These are phyloP conservation scores for Campoletis raptor DNA, from an alignment of 2,888 invertebrate genomes.

Conservation along the genomic window DNA sequence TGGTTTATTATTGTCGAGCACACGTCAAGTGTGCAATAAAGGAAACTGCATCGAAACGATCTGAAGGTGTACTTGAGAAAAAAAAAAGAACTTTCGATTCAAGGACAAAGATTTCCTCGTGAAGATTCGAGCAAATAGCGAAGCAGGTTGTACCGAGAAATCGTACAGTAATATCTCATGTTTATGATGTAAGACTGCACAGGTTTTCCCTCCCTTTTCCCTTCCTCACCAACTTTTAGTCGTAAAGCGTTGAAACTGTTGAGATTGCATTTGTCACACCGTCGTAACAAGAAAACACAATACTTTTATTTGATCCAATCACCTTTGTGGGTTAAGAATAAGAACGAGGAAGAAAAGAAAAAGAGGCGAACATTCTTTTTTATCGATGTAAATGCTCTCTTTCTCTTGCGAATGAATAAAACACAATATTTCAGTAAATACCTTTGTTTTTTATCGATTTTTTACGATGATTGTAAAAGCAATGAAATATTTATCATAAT, in stretches of 20 bases:
- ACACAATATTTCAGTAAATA: background rate
- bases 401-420: slow-evolving; percentile 15
- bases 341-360: background rate
- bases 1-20: background rate
- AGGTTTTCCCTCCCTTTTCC: background rate
- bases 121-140: background rate
- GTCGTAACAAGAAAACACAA: background rate
- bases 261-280: slow-evolving; percentile 31
- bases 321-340: slow-evolving; percentile 35
- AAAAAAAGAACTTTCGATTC: background rate
- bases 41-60: background rate
- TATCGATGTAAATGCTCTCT: slow-evolving; percentile 11
- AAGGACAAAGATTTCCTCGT: background rate
- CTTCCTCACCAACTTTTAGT: background rate
- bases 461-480: slow-evolving; percentile 32
- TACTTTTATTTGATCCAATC: slow-evolving; percentile 22
- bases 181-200: slow-evolving; percentile 47
- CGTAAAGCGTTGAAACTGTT: slow-evolving; percentile 55
- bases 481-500: slow-evolving; percentile 38
- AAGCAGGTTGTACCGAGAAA: background rate
- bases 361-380: background rate
- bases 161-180: slow-evolving; percentile 36
- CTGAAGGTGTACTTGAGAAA: background rate
- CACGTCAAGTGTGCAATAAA: slow-evolving; percentile 10
- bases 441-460: background rate